Evolutionary conservation across 2,113 vertebrate species (phyloP).

Genomic region (Condylura cristata): DNA sequence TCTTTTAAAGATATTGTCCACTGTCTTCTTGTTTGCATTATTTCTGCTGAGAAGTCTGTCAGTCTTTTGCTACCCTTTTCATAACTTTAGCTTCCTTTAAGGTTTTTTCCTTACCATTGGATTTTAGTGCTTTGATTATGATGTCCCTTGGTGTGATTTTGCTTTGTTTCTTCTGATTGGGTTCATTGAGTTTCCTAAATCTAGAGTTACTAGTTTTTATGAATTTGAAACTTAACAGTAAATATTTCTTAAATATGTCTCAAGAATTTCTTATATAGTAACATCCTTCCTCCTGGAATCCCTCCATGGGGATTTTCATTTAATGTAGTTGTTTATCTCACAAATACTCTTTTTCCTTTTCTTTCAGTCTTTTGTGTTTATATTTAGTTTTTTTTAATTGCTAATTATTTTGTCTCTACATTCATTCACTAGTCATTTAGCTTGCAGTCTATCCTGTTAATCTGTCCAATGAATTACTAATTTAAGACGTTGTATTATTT

Average conservation of each 20-base stretch:
- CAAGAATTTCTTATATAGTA: neutral
- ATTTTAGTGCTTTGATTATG: neutral
- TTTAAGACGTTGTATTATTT: neutral
- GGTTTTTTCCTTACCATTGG: neutral
- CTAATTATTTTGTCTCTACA: neutral
- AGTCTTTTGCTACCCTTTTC: neutral
- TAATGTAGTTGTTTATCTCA: neutral
- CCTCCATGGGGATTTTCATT: neutral
- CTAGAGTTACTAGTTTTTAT: neutral
- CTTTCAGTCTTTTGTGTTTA: neutral
- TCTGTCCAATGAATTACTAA: neutral
- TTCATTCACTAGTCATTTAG: neutral
- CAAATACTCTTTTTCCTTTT: neutral
- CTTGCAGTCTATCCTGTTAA: neutral
- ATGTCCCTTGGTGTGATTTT: neutral
- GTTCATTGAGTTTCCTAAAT: neutral
- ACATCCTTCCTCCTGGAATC: fast-evolving
- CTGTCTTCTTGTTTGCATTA: neutral
- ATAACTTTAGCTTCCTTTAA: neutral
- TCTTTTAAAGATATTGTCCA: neutral
- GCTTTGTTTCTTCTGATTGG: neutral
- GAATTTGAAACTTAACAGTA: neutral
- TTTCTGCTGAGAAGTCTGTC: neutral
- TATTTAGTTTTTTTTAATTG: neutral
- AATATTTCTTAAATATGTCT: neutral